Evolutionary conservation across 2,113 vertebrate genomes (phyloP).

Genomic region (Triplophysa tibetana): DNA sequence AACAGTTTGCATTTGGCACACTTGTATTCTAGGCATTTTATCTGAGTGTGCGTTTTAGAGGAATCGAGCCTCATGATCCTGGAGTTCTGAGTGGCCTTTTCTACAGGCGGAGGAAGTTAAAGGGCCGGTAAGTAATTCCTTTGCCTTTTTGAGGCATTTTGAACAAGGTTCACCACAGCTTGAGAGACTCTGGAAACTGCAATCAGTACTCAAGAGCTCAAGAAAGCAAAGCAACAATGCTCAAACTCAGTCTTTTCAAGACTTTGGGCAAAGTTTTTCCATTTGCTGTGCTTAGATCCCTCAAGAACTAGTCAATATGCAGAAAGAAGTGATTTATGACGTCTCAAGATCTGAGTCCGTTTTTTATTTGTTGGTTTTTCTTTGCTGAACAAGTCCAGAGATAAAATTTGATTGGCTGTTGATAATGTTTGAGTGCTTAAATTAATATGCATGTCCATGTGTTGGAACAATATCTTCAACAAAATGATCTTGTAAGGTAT

Average conservation of each 20-base stretch:
- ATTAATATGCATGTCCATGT: too few relatives aligned
- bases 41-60: too few relatives aligned
- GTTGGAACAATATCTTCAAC: too few relatives aligned
- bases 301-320: not conserved
- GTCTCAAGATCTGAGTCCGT: too few relatives aligned
- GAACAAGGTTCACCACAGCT: conserved; percentile 9
- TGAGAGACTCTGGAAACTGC: not conserved
- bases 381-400: not conserved
- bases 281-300: too few relatives aligned
- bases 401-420: not conserved
- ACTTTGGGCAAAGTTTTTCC: not conserved
- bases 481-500: too few relatives aligned
- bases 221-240: not conserved
- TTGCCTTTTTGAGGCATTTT: not conserved
- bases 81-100: too few relatives aligned
- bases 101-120: too few relatives aligned
- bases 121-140: too few relatives aligned
- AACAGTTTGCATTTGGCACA: not conserved
- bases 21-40: too few relatives aligned
- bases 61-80: too few relatives aligned
- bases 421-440: not conserved
- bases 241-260: not conserved
- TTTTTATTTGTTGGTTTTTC: not conserved
- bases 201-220: conserved; percentile 11
- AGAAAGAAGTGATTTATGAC: not conserved